These are phyloP conservation scores for Deroptyus accipitrinus DNA, from an alignment of 2,113 vertebrate genomes.

Conservation along the genomic window DNA sequence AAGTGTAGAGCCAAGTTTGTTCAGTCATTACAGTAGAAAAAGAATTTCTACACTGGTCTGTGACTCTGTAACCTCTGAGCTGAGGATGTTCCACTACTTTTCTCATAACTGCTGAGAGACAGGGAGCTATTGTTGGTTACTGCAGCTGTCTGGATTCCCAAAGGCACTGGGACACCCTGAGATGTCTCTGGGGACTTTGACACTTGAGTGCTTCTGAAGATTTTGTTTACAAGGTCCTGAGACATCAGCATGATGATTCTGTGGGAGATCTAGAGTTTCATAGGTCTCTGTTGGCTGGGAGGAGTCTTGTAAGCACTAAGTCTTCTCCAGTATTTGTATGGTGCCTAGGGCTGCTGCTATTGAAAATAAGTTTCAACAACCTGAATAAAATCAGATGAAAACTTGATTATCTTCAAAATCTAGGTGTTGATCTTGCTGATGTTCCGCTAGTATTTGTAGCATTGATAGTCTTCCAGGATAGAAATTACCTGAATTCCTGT, in stretches of 20 bases:
- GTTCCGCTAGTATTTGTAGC: not conserved
- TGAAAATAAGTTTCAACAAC: not conserved
- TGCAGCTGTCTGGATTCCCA: not conserved
- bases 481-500: not conserved
- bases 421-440: not conserved
- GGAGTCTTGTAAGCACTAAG: not conserved
- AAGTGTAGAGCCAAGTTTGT: not conserved
- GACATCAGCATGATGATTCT: not conserved
- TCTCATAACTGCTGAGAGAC: not conserved
- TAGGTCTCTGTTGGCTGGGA: not conserved
- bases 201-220: not conserved
- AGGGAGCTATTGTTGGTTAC: not conserved
- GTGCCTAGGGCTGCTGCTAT: not conserved
- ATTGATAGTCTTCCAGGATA: not conserved
- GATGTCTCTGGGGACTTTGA: not conserved
- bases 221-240: not conserved
- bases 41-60: not conserved
- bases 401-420: not conserved
- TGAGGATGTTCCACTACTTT: not conserved
- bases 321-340: not conserved
- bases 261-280: accelerated
- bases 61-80: not conserved
- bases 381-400: not conserved
- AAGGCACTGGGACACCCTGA: not conserved
- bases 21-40: not conserved